phyloP scores from a whole-genome alignment of 2,888 invertebrate species.

The Cremastinae sp. region DNA sequence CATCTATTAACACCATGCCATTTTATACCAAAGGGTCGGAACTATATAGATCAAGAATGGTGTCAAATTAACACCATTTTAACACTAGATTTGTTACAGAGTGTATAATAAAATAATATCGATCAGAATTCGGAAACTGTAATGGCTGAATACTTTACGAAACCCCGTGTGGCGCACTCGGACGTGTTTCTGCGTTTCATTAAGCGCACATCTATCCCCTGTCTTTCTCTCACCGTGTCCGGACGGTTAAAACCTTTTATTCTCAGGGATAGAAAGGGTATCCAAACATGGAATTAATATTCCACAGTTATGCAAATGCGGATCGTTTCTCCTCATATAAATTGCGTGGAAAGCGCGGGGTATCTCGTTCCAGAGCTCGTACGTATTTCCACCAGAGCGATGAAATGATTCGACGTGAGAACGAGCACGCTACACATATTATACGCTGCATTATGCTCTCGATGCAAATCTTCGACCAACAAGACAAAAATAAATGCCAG shows the following conservation, averaged over 20 bases:
- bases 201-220: slow-evolving; percentile 63
- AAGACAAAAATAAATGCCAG: not conserved
- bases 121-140: too few relatives aligned
- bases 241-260: not conserved
- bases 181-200: too few relatives aligned
- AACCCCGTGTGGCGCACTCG: too few relatives aligned
- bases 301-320: slow-evolving; percentile 26
- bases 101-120: too few relatives aligned
- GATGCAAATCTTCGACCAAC: not conserved
- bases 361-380: not conserved
- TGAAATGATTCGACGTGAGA: slow-evolving; percentile 11
- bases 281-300: slow-evolving; percentile 30
- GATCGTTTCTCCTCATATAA: slow-evolving; percentile 25
- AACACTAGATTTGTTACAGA: too few relatives aligned
- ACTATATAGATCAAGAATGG: too few relatives aligned
- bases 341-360: slow-evolving; percentile 11
- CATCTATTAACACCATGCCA: too few relatives aligned
- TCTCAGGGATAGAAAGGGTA: slow-evolving; percentile 6
- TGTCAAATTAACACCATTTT: too few relatives aligned
- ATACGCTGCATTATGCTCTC: not conserved
- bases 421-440: slow-evolving; percentile 2
- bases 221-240: not conserved
- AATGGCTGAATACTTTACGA: too few relatives aligned
- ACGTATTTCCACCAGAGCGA: not conserved
- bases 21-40: too few relatives aligned